Evolutionary conservation across 2,888 invertebrate genomes (phyloP), one percentile per base, ranked within the genome.

Genomic region (Acleris cristana): DNA sequence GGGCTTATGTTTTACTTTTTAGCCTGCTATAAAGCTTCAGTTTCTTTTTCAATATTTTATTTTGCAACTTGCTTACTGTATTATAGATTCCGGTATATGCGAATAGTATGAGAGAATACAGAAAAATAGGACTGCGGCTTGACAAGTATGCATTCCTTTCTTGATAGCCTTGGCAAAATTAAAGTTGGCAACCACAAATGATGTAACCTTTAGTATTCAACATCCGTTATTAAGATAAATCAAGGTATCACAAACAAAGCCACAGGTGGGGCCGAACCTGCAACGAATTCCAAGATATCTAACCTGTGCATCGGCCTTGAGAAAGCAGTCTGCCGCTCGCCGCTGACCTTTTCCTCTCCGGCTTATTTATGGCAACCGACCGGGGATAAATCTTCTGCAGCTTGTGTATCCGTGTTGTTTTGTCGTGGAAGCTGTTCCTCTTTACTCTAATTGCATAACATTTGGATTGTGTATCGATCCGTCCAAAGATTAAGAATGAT

Each of bases 241-340:
- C 53, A 56, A 60, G 48, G 65, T 56, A 61, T 49, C 59, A 60
- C 34, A 62, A 26, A 64, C 49, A 64, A 34, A 49, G 55, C 54
- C 71, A 81, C 85, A 85, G 85, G 85, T 87, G 86, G 85, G 87
- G 86, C 85, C 84, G 81, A 77, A 70, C 82, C 69, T 76, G 77
- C 80, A 84, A 83, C 84, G 82, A 83, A 76, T 81, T 76, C 77
- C 69, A 73, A 75, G 81, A 75, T 88, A 88, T 88, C 86, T 83
- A 84, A 82, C 79, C 81, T 84, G 82, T 80, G 84, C 79, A 87
- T 88, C 88, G 88, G 86, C 88, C 89, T 88, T 67, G 67, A 67
- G 63, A 63, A 63, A 67, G 59, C 64, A 52, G 57, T 58, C 66
- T 57, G 44, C 56, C 44, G 63, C 64, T 69, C 60, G 67, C 70